Base-by-base conservation (phyloP, 2,113 vertebrate genomes). In the Catagonus wagneri region DNA sequence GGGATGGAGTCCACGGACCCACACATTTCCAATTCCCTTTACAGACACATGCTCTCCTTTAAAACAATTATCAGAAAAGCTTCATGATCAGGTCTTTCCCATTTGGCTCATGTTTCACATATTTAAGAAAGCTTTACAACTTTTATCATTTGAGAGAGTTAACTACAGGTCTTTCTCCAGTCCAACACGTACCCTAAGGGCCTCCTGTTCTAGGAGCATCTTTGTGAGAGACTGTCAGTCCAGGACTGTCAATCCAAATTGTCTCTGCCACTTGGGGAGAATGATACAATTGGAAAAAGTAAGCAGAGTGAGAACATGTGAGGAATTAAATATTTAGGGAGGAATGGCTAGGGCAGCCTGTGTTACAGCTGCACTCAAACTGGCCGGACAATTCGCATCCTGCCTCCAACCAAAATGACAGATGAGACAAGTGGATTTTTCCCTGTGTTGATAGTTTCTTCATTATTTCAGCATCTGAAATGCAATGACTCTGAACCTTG, bases 101-200 rank as follows among this genome's bases (percentile, higher is more conserved):
- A 34, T 68, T 72, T 92, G 65, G 17, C 16, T 66, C n/a, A 17
- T 54, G n/a, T 81, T 94, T 44, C 56, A 11, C 63, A 81, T 25
- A 60, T 61, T 96, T 83, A 76, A 71, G 17, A 86, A 91, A 72
- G 6, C 15, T 83, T 89, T 39, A 60, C 80, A 75, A 75, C 10
- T 63, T 58, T 63, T 87, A 54, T 96, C 83, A 58, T 56, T 96
- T 63, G 19, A 56, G 20, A 93, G 15, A 5, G 17, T 95, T 32
- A 32, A 6, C 27, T 81, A 1, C 34, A 22, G 54, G 34, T 72
- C 58, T 58, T 20, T 84, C 20, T 88, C 61, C 19, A 63, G n/a
- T 25, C 20, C 36, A 14, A 69, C 86, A 56, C 22, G 4, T 15
- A 83, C 39, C n/a, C 50, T 65, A 60, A 95, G 52, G 52, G 25